phyloP scores from a whole-genome alignment of 2,113 vertebrate species.

The Carollia perspicillata region DNA sequence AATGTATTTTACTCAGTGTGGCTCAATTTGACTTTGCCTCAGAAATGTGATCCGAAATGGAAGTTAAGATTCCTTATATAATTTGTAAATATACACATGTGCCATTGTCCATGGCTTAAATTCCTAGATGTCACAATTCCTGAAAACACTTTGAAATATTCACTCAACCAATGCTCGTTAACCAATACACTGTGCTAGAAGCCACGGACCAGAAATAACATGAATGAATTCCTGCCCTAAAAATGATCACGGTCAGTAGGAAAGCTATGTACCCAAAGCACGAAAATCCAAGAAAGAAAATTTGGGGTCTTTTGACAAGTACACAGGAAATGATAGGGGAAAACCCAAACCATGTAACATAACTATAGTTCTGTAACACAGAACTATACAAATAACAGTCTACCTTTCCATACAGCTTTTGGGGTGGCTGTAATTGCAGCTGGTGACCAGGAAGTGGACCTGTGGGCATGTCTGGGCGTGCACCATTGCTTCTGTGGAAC shows the following conservation, averaged over 20 bases:
- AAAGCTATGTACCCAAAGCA: not conserved
- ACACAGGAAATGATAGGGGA: not conserved
- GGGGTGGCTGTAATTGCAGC: not conserved
- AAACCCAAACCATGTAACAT: not conserved
- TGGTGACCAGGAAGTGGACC: not conserved
- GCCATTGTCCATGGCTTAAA: not conserved
- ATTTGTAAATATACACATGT: not conserved
- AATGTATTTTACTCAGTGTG: not conserved
- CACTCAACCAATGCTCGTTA: not conserved
- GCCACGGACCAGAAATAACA: not conserved
- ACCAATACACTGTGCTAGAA: not conserved
- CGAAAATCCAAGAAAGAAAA: not conserved
- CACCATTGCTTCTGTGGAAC: not conserved
- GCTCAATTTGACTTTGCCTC: not conserved
- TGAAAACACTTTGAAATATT: not conserved
- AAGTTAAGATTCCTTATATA: not conserved
- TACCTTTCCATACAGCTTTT: not conserved
- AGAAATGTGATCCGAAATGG: not conserved
- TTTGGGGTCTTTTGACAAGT: not conserved
- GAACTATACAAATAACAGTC: not conserved
- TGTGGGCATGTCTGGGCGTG: not conserved
- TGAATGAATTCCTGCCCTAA: not conserved
- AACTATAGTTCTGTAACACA: too few species aligned
- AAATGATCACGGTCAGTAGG: not conserved
- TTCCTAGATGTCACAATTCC: not conserved